Evolutionary conservation across 2,797 vertebrate genomes (phyloP).

Genomic region (Sebastes melanostomus): DNA sequence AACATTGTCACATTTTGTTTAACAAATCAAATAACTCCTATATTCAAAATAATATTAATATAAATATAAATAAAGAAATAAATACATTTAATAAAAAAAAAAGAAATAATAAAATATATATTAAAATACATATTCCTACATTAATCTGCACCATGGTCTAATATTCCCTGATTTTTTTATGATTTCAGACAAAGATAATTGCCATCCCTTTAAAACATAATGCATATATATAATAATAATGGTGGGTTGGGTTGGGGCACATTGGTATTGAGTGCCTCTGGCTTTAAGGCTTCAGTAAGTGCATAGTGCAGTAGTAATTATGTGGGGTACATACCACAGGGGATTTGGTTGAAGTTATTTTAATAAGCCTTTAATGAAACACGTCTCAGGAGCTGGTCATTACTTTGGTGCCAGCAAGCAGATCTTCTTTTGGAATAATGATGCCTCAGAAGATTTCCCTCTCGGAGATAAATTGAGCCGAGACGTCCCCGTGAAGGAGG

Average conservation of each 20-base stretch:
- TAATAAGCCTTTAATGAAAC: slow-evolving; percentile 76
- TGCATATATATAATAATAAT: background rate
- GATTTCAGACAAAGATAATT: background rate
- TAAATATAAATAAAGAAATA: too few relatives aligned
- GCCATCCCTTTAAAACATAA: background rate
- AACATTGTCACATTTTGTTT: too few relatives aligned
- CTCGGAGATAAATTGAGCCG: slow-evolving; percentile 28
- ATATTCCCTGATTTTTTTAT: background rate
- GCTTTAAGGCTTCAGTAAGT: slow-evolving; percentile 24
- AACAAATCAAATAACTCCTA: too few relatives aligned
- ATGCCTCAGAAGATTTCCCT: slow-evolving; percentile 43
- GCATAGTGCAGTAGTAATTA: slow-evolving; percentile 60
- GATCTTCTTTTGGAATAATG: slow-evolving; percentile 51
- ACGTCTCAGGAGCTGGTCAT: slow-evolving; percentile 53
- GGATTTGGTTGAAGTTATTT: slow-evolving; percentile 68
- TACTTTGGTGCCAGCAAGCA: slow-evolving; percentile 49
- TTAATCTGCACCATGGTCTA: too few relatives aligned
- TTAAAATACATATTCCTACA: too few relatives aligned
- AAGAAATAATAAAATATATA: too few relatives aligned
- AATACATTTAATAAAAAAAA: too few relatives aligned
- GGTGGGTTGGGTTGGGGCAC: background rate
- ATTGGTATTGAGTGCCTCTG: slow-evolving; percentile 22
- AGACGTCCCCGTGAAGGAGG: background rate
- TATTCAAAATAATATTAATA: too few relatives aligned
- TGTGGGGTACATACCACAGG: slow-evolving; percentile 60